phyloP scores from a whole-genome alignment of 2,113 vertebrate genomes.

The Xenopus tropicalis region DNA sequence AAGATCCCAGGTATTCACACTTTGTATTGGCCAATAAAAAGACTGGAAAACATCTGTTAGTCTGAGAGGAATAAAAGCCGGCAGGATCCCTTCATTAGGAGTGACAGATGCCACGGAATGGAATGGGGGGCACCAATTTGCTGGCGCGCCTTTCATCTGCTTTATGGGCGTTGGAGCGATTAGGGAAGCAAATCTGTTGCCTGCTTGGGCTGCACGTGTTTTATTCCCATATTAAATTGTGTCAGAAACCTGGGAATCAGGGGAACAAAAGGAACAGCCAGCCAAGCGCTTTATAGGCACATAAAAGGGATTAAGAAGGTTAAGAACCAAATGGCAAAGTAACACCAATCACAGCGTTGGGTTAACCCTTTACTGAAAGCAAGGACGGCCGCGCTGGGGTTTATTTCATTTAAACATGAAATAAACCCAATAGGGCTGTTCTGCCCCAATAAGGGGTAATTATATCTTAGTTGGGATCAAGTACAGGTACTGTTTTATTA shows the following conservation, averaged over 20 bases:
- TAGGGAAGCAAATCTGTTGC: not conserved
- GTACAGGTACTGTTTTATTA: too few species aligned
- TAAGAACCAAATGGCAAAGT: not conserved
- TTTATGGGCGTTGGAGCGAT: not conserved
- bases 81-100: not conserved
- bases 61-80: not conserved
- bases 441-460: too few species aligned
- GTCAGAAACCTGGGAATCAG: not conserved
- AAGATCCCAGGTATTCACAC: not conserved
- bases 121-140: not conserved
- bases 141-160: not conserved
- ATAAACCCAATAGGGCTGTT: too few species aligned
- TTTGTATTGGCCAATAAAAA: not conserved
- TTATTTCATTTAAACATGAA: too few species aligned
- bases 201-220: not conserved
- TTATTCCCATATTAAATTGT: constrained; percentile 13
- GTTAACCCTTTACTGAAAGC: not conserved
- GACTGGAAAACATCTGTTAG: constrained; percentile 5
- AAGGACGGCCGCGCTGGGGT: too few species aligned
- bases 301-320: constrained; percentile 1
- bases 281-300: not conserved
- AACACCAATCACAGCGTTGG: not conserved
- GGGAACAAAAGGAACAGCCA: constrained; percentile 16
- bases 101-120: constrained; percentile 1
- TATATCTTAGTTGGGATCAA: too few species aligned